These are phyloP conservation scores for Gymnosoma rotundatum DNA, from an alignment of 2,888 invertebrate genomes.

Conservation along the genomic window DNA sequence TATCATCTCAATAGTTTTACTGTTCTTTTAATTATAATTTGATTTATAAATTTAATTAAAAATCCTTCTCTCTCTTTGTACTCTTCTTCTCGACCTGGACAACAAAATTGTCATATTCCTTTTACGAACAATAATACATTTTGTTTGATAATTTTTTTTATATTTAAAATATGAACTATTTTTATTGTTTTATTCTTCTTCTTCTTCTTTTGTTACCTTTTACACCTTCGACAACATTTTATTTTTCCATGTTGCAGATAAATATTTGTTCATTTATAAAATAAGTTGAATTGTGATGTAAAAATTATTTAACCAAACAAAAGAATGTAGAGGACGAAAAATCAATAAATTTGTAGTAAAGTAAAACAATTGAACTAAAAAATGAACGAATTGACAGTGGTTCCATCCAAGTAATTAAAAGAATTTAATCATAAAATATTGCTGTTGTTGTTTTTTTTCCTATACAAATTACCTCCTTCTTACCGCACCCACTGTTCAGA, in stretches of 20 bases:
- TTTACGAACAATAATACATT: background rate
- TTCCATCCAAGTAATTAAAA: background rate
- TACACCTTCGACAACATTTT: conserved; percentile 26
- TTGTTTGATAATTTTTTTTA: conserved; percentile 2
- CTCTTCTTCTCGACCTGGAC: background rate
- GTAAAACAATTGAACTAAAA: background rate
- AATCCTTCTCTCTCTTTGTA: background rate
- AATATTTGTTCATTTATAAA: conserved; percentile 9
- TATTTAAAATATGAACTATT: too few relatives aligned
- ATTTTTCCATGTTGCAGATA: conserved; percentile 26
- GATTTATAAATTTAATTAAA: conserved; percentile 4
- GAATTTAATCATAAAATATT: too few relatives aligned
- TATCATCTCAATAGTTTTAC: too few relatives aligned
- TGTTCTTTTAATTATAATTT: background rate
- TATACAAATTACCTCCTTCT: too few relatives aligned
- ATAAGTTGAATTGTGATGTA: conserved; percentile 17
- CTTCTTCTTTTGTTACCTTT: background rate
- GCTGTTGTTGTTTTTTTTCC: too few relatives aligned
- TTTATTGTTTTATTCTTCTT: too few relatives aligned
- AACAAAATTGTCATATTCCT: conserved; percentile 9
- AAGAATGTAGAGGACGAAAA: background rate
- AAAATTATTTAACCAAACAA: conserved; percentile 25
- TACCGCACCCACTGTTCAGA: too few relatives aligned
- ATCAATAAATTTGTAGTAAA: conserved; percentile 39
- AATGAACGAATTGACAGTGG: background rate